Base-by-base conservation (phyloP, 1,140 invertebrate species). In the Sarcophaga peregrina region DNA sequence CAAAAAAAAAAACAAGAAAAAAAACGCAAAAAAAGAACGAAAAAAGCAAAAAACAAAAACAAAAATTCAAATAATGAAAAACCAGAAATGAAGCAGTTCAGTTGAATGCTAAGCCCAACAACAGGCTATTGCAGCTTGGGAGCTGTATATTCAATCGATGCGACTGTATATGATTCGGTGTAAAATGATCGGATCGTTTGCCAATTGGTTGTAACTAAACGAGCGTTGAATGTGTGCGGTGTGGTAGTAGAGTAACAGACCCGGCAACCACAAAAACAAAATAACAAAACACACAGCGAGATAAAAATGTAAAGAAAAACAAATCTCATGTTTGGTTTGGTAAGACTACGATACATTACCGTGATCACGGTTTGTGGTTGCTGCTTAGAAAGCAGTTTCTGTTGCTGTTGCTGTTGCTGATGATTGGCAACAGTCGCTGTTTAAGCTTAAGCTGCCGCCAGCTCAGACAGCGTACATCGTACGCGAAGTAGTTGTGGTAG, bases 371-470 rank as follows among this genome's bases (percentile, higher is more conserved):
- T 50, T 58, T 78, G 75, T 78, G 17, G 58, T 25, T 82, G 52
- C 25, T 75, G 82, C 47, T 74, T 46, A 11, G 25, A 37, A 25
- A 50, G 68, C 80, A 52, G 85, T 86, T 84, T 84, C 83, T 85
- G 83, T 20, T 25, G 85, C n/a, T 83, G 86, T 83, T 85, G 83
- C 81, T 85, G 83, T 58, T 83, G 82, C 62, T 84, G 84, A 85
- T 85, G 87, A 85, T 89, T 86, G 88, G 86, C 86, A 52, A 47
- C 11, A 46, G 11, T 11, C 15, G 74, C 74, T 11, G 37, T 47
- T 8, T 37, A 37, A 37, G 25, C 25, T 4, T 2, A 4, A 37
- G 25, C 25, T 37, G 25, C 25, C 25, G 25, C 25, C 25, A 37
- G 25, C 25, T 37, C 25, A 37, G 25, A 37, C 25, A 37, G 25